Conservation (phyloP, 2,113 vertebrate species). For the Saimiri boliviensis region DNA sequence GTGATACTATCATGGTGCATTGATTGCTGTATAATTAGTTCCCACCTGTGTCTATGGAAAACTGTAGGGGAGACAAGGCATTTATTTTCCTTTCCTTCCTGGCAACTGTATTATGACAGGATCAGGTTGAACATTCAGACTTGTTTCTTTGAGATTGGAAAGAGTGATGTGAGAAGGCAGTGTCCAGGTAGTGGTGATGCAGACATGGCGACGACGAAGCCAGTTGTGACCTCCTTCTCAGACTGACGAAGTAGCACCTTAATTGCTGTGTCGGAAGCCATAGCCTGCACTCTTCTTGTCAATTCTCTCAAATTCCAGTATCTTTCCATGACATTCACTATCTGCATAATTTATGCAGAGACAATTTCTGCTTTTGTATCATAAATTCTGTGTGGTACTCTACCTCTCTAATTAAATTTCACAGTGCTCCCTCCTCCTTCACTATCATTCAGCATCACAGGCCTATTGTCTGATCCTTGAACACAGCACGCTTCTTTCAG, state of each 20-base stretch:
- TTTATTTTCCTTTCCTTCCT: not conserved
- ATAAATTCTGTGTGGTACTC: not conserved
- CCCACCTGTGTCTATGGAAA: not conserved
- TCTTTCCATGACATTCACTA: not conserved
- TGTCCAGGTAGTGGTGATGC: too few relatives aligned
- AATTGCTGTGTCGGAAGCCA: not conserved
- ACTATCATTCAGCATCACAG: not conserved
- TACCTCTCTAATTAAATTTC: not conserved
- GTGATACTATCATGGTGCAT: not conserved
- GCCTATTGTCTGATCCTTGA: not conserved
- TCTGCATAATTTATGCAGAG: not conserved
- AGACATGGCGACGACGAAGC: not conserved
- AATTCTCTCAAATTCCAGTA: not conserved
- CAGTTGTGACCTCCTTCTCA: not conserved
- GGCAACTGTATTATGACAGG: not conserved
- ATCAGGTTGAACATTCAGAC: not conserved
- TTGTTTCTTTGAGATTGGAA: not conserved
- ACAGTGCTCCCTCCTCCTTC: not conserved
- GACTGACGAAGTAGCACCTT: rapidly evolving
- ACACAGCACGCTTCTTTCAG: not conserved
- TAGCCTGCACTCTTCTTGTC: not conserved
- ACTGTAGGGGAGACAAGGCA: not conserved
- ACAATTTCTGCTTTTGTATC: not conserved
- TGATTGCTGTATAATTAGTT: not conserved
- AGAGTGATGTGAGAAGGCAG: not conserved